Evolutionary conservation across 1,140 invertebrate species (phyloP), one percentile per base, ranked within the genome.

Genomic region (Contarinia nasturtii): DNA sequence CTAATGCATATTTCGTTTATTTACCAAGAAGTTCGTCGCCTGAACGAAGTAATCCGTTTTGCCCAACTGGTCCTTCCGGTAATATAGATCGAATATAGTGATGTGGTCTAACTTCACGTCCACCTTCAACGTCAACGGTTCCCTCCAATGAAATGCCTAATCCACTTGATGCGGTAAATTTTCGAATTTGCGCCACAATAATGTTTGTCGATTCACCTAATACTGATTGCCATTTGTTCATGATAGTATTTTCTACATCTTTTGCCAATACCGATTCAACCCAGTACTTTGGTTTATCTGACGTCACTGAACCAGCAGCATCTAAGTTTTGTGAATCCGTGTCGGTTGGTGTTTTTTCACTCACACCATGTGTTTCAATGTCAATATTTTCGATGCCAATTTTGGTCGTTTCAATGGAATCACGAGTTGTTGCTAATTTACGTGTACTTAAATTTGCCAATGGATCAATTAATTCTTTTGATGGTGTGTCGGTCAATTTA

Each of bases 131-230:
- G 57, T 94, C 90, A 17, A 94, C 93, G 0, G 93, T 98, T 43
- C 93, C 94, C 64, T 98, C 93, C 44, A 97, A 69, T 48, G 88
- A 92, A 50, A 98, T 96, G 8, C 93, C 93, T 20, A 98, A 71
- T 15, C 92, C 92, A 50, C 90, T 86, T 54, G 74, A 83, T 65
- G 80, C 86, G 50, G 76, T 80, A 63, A 79, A 89, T 70, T 87
- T 95, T 58, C 76, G 84, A 55, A 85, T 67, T 56, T 86, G 80
- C 1, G 86, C 88, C 48, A 93, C 84, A 54, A 93, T 82, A 58
- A 93, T 87, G 60, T 89, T 83, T 53, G 81, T 82, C 40, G 88
- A 84, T 60, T 60, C n/a, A 60, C 71, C 71, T 1, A 74, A 59
- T 51, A 90, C 81, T 54, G 81, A 76, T 47, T 80, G 76, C 89